phyloP scores from a whole-genome alignment of 2,797 vertebrate genomes.

The Melanotaenia trifasciata region DNA sequence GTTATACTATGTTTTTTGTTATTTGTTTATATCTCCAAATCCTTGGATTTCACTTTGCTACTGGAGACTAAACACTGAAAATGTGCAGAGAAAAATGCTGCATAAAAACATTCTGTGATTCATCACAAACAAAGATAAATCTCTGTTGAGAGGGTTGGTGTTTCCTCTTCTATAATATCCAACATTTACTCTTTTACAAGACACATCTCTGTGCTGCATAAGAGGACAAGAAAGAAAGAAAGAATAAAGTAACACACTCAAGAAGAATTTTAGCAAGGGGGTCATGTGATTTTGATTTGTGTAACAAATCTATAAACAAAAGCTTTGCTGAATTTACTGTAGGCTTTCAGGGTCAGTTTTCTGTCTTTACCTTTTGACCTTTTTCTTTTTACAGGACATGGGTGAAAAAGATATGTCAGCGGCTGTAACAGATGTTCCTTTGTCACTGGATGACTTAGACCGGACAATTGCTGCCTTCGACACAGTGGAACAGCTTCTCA shows the following conservation, averaged over 20 bases:
- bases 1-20: neutral
- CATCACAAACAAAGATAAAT: neutral
- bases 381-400: slow-evolving; percentile 50
- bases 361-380: slow-evolving; percentile 13
- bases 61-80: neutral
- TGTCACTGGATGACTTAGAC: slow-evolving; percentile 89
- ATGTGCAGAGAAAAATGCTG: neutral
- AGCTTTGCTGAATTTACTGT: too few relatives aligned
- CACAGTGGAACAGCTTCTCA: slow-evolving; percentile 93
- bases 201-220: neutral
- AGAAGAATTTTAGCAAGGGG: neutral
- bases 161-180: neutral
- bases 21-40: neutral
- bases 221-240: neutral
- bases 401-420: slow-evolving; percentile 44
- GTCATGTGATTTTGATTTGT: too few relatives aligned
- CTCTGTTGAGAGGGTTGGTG: slow-evolving; percentile 2
- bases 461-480: slow-evolving; percentile 90
- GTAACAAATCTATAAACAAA: too few relatives aligned
- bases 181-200: neutral
- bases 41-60: neutral
- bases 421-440: slow-evolving; percentile 85
- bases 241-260: neutral
- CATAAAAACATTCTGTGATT: neutral
- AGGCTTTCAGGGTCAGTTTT: neutral